These are phyloP conservation scores for Priocnemis perturbator DNA, from an alignment of 2,888 invertebrate species.

Conservation along the genomic window DNA sequence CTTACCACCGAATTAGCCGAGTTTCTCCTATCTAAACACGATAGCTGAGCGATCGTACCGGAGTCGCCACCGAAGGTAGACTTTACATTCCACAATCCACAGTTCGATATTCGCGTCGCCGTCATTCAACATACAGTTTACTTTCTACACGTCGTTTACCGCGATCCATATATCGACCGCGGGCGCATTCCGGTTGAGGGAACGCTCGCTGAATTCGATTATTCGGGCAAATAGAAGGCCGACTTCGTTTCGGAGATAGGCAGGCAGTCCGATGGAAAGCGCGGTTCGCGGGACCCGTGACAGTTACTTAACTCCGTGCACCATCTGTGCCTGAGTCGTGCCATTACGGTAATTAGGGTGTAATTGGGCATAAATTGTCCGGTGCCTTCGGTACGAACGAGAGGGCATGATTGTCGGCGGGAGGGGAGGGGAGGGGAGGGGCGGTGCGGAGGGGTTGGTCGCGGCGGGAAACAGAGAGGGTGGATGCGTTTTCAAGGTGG, in stretches of 20 bases:
- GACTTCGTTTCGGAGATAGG: not conserved
- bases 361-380: conserved; percentile 64
- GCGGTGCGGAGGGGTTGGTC: conserved; percentile 5
- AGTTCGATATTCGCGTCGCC: not conserved
- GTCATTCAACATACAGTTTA: conserved; percentile 32
- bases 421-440: not conserved
- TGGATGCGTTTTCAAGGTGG: conserved; percentile 21
- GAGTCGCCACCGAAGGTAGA: no score
- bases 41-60: no score
- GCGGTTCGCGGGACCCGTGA: conserved; percentile 44
- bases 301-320: conserved; percentile 59
- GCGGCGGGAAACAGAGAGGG: conserved; percentile 27
- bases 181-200: no score
- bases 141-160: conserved; percentile 25
- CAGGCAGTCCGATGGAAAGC: conserved; percentile 8
- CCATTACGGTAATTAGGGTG: conserved; percentile 62
- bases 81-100: no score
- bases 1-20: no score
- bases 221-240: conserved; percentile 35
- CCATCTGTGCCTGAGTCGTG: conserved; percentile 56
- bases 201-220: no score
- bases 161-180: no score
- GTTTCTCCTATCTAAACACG: no score
- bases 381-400: conserved; percentile 33
- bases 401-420: conserved; percentile 9